phyloP scores from a whole-genome alignment of 1,140 invertebrate species.

The Ericerus pela region DNA sequence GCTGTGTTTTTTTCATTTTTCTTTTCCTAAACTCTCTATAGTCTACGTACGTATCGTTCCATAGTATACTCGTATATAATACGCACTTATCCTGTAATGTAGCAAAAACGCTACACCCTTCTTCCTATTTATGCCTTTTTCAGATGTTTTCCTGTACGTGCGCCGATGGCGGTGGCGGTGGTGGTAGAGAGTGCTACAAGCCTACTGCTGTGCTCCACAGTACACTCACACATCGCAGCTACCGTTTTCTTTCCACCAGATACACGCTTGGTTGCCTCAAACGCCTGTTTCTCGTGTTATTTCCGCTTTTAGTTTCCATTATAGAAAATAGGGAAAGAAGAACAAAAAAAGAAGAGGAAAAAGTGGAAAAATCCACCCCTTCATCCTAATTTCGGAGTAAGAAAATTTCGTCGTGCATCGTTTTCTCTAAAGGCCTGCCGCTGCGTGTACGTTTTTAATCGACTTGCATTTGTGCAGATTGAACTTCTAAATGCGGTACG shows the following conservation, averaged over 20 bases:
- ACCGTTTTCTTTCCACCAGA: not conserved
- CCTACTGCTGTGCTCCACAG: not conserved
- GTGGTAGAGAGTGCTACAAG: not conserved
- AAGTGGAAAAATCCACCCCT: no score
- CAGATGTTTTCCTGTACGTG: not conserved
- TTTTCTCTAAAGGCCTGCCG: not conserved
- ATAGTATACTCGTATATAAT: not conserved
- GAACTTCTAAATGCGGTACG: not conserved
- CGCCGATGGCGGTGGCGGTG: not conserved
- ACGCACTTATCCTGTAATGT: not conserved
- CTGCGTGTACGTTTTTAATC: not conserved
- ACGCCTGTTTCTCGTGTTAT: constrained; percentile 1
- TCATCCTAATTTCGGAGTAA: no score
- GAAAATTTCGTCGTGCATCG: not conserved
- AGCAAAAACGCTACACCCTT: not conserved
- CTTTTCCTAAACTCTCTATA: not conserved
- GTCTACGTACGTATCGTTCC: not conserved
- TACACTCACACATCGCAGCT: not conserved
- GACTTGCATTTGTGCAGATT: constrained; percentile 5
- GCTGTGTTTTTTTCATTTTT: not conserved
- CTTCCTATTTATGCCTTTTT: not conserved
- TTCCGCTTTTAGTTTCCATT: constrained; percentile 10
- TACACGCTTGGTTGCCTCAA: not conserved
- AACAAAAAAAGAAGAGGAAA: not conserved
- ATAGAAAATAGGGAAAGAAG: not conserved